These are phyloP conservation scores for Gonocerus acuteangulatus DNA, from an alignment of 2,888 invertebrate species.

Conservation along the genomic window DNA sequence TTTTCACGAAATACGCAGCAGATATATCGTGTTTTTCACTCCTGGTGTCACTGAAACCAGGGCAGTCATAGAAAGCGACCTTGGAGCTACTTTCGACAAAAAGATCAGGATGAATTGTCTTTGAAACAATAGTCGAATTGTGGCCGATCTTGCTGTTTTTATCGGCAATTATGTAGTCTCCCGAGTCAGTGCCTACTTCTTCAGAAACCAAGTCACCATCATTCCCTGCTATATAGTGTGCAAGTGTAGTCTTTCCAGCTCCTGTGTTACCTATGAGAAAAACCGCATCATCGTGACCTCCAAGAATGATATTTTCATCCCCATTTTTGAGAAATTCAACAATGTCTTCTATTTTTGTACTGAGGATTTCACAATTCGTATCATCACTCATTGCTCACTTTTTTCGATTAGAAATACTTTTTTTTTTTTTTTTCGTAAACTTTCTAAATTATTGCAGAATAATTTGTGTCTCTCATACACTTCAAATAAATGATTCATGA, in stretches of 20 bases:
- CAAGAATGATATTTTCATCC: background rate
- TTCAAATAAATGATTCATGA: too few relatives aligned
- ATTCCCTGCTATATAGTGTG: background rate
- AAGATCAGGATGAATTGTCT: constrained; percentile 9
- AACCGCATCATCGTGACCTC: background rate
- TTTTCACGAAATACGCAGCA: constrained; percentile 12
- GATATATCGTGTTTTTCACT: constrained; percentile 8
- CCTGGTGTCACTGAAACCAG: constrained; percentile 11
- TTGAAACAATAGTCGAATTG: background rate
- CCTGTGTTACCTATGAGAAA: constrained; percentile 4
- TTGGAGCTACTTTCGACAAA: background rate
- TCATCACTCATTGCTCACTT: too few relatives aligned
- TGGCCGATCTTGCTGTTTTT: background rate
- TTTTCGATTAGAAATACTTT: too few relatives aligned
- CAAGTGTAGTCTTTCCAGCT: constrained; percentile 1
- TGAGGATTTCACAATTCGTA: too few relatives aligned
- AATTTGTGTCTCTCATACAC: too few relatives aligned
- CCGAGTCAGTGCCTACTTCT: background rate
- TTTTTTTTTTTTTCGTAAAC: too few relatives aligned
- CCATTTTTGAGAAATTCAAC: constrained; percentile 3
- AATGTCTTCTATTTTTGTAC: background rate
- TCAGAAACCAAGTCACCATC: background rate
- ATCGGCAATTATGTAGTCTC: background rate
- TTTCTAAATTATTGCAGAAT: too few relatives aligned
- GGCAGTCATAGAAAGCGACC: constrained; percentile 10